phyloP scores from a whole-genome alignment of 1,140 invertebrate species.

The Triops cancriformis region DNA sequence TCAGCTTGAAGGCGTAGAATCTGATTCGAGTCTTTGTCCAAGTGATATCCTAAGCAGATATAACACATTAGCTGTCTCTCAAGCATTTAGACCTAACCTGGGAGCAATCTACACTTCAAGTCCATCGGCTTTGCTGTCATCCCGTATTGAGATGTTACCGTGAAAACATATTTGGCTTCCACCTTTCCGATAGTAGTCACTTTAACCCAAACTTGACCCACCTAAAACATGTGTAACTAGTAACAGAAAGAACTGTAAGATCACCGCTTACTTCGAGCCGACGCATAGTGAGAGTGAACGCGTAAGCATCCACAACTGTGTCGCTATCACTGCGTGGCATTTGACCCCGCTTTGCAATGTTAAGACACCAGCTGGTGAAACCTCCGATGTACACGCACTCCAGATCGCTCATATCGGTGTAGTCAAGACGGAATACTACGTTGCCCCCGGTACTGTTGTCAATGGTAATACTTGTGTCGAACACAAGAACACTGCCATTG shows the following conservation, averaged over 20 bases:
- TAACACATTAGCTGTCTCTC: not conserved
- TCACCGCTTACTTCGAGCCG: not conserved
- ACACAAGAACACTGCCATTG: not conserved
- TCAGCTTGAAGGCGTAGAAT: not conserved
- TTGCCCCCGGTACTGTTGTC: conserved; percentile 23
- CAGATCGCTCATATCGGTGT: conserved; percentile 20
- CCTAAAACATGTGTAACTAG: not conserved
- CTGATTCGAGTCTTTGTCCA: not conserved
- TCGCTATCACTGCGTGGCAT: not conserved
- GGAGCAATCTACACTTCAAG: not conserved
- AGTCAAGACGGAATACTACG: conserved; percentile 24
- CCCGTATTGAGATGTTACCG: not conserved
- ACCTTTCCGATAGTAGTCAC: not conserved
- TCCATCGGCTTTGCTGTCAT: not conserved
- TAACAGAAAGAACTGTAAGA: not conserved
- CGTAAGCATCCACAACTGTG: no score
- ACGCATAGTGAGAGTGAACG: no score
- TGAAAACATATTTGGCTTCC: not conserved
- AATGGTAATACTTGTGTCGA: conserved; percentile 16
- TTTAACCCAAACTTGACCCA: not conserved
- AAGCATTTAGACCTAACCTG: not conserved
- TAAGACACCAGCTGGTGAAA: not conserved
- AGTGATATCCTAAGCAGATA: not conserved
- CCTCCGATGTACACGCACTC: not conserved
- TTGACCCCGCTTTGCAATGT: not conserved